Conservation (phyloP, 1,140 invertebrate genomes). For the Condylostylus longicornis region DNA sequence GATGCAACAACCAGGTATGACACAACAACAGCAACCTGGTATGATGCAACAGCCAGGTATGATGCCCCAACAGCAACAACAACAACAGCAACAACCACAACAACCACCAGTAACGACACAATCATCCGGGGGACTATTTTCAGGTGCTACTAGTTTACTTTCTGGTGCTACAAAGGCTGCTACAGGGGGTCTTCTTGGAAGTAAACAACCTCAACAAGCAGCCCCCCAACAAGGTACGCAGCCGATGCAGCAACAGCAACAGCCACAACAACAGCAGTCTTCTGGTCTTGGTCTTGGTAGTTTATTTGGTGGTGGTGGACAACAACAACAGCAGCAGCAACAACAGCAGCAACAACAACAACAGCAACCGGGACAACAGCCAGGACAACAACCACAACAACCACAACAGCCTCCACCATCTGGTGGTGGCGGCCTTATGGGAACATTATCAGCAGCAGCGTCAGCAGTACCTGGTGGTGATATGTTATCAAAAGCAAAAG, state of each 20-base stretch:
- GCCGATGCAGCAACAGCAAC: conserved; percentile 32
- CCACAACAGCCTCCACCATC: no score
- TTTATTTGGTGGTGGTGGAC: conserved; percentile 11
- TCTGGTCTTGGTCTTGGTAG: conserved; percentile 23
- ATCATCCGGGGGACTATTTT: conserved; percentile 27
- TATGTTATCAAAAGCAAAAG: conserved; percentile 77
- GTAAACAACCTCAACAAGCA: conserved; percentile 31
- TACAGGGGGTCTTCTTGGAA: conserved; percentile 33
- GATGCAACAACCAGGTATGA: conserved; percentile 14
- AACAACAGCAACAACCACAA: conserved; percentile 29
- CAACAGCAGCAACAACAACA: conserved; percentile 29
- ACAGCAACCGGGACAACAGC: conserved; percentile 32
- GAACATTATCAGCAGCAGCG: conserved; percentile 36
- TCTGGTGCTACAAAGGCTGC: conserved; percentile 33
- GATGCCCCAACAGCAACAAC: conserved; percentile 17
- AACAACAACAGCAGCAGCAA: conserved; percentile 21
- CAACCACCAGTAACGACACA: conserved; percentile 23
- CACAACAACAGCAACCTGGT: conserved; percentile 21
- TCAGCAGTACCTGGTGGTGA: conserved; percentile 67
- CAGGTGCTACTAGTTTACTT: conserved; percentile 30
- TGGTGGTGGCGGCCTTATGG: conserved; percentile 27
- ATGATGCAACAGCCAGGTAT: conserved; percentile 24
- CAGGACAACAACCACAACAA: conserved; percentile 24
- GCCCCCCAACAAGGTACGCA: conserved; percentile 29
- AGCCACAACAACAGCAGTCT: conserved; percentile 23